Percentiles rank a stretch among this genome's conserved stretches.
phyloP scores from a whole-genome alignment of 2,797 vertebrate species.

The Anas bernieri region DNA sequence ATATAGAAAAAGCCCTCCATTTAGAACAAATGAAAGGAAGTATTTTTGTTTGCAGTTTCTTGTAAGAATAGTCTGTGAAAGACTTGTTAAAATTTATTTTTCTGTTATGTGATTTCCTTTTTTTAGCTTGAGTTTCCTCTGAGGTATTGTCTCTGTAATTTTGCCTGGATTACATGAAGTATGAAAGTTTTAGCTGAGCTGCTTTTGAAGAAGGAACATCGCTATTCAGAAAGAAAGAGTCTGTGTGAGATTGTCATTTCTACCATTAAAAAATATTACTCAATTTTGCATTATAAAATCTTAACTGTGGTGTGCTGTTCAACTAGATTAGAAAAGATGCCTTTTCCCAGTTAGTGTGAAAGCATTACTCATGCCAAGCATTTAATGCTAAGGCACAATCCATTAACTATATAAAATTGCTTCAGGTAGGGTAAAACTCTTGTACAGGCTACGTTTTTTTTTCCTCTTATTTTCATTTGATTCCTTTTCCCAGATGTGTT shows the following conservation, averaged over 20 bases:
- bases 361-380: neutral
- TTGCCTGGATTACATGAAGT: neutral
- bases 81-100: constrained; percentile 16
- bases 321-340: neutral
- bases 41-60: neutral
- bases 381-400: neutral
- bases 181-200: neutral
- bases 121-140: constrained; percentile 15
- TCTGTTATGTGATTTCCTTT: neutral
- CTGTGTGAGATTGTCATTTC: neutral
- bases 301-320: neutral
- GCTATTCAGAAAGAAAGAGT: neutral
- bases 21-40: constrained; percentile 1
- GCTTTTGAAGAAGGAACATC: neutral
- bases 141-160: neutral
- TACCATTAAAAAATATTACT: neutral
- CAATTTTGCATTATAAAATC: neutral
- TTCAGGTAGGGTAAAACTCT: neutral
- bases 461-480: neutral
- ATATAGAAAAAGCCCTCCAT: neutral
- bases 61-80: neutral
- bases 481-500: neutral
- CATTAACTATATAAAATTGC: neutral
- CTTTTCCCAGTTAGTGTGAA: neutral
- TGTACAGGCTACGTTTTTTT: neutral